Evolutionary conservation across 2,113 vertebrate species (phyloP), one percentile per base, ranked within the genome.

Genomic region (Solea solea): DNA sequence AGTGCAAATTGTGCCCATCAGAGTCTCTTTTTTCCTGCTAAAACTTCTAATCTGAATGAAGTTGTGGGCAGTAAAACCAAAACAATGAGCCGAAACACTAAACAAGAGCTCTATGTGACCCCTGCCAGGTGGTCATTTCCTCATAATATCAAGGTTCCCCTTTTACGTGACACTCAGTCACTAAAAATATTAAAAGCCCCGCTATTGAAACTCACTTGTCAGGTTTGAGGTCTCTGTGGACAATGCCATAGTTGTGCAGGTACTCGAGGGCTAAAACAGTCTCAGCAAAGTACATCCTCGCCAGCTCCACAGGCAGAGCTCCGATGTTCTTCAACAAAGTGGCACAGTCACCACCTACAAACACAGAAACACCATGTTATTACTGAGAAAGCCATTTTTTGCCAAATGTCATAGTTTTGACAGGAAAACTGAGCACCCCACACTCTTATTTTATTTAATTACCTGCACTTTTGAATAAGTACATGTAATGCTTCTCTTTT

Each of bases 291-390:
- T 98, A 98, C 92, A 98, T 95, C 8, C 95, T 94, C 0, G 97
- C 92, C 87, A 98, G 93, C 81, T 98, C 97, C 81, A 98, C 93
- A 0, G 97, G 96, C 72, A 98, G 90, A 0, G 97, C 97, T 5
- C 97, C 97, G 0, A 98, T 98, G 87, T 97, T 97, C 90, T 98
- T 98, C 74, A 98, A 78, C 58, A 98, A 90, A 0, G 97, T 97
- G 62, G 97, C 97, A 5, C 97, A 98, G 85, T 98, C 97, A 0
- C 97, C 97, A 0, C 97, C 97, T 98, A 72, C n/a, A 11, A 57
- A 68, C 69, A 81, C 25, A 81, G 5, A 21, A 60, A 64, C 21
- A 8, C 5, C 28, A 52, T 14, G 13, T 59, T 40, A 50, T 12
- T 15, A 15, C 9, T 21, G 9, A 41, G 39, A 62, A 34, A 0